phyloP scores from a whole-genome alignment of 2,797 vertebrate species.

The Xyrichtys novacula region DNA sequence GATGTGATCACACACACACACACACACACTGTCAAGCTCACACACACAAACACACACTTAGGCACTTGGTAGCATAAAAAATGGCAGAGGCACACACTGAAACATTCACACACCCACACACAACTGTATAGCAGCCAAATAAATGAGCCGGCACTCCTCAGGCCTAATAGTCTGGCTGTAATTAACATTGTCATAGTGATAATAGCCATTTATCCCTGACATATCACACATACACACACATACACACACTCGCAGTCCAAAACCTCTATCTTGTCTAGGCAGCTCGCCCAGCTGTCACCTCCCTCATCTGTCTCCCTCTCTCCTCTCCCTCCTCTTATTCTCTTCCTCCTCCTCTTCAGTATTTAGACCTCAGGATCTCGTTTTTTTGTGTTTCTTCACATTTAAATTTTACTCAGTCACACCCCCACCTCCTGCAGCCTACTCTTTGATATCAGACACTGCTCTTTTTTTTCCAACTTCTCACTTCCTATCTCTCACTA shows the following conservation, averaged over 20 bases:
- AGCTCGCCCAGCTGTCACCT: slow-evolving; percentile 69
- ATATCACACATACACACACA: slow-evolving; percentile 51
- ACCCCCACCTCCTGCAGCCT: not conserved
- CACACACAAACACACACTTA: not conserved
- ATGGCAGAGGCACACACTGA: slow-evolving; percentile 29
- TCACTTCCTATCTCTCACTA: not conserved
- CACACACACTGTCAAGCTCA: slow-evolving; percentile 21
- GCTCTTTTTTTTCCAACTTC: not conserved
- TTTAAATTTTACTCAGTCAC: slow-evolving; percentile 3
- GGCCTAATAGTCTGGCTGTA: slow-evolving; percentile 90
- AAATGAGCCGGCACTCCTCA: slow-evolving; percentile 73
- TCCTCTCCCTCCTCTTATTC: slow-evolving; percentile 9
- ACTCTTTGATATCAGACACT: slow-evolving; percentile 4
- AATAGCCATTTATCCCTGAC: slow-evolving; percentile 89
- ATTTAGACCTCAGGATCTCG: slow-evolving; percentile 50
- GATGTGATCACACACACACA: slow-evolving; percentile 43
- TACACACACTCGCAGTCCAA: slow-evolving; percentile 39
- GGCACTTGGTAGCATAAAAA: slow-evolving; percentile 27
- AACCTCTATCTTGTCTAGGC: slow-evolving; percentile 68
- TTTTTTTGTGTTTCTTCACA: slow-evolving; percentile 29
- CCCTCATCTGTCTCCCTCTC: slow-evolving; percentile 53
- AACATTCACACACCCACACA: slow-evolving; percentile 46
- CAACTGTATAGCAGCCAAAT: slow-evolving; percentile 61
- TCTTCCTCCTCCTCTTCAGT: slow-evolving; percentile 30
- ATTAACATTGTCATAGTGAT: slow-evolving; percentile 94